Conservation (phyloP, 1,140 invertebrate genomes). For the Macrobrachium rosenbergii region DNA sequence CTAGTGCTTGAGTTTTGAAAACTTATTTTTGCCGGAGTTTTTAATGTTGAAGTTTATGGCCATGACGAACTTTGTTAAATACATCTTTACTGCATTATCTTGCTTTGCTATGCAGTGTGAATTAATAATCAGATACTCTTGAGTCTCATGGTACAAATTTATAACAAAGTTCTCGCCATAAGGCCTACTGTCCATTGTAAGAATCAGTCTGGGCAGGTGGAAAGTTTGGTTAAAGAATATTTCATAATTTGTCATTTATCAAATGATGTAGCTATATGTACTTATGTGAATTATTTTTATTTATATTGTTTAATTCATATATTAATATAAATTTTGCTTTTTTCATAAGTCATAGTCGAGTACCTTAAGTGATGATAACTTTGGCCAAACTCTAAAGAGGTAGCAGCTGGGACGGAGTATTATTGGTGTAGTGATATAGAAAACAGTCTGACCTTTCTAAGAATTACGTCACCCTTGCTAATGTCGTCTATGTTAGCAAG, state of each 20-base stretch:
- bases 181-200: slow-evolving; percentile 37
- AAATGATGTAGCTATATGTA: neutral
- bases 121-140: no score
- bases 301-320: neutral
- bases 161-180: no score
- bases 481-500: no score
- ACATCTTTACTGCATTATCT: no score
- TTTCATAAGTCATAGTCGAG: neutral
- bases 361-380: no score
- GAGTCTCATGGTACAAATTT: no score
- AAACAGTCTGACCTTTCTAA: slow-evolving; percentile 1
- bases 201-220: slow-evolving; percentile 25
- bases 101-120: no score
- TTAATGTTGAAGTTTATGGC: no score
- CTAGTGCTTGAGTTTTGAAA: neutral
- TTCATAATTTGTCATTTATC: no score
- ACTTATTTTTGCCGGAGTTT: neutral
- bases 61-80: no score
- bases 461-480: no score
- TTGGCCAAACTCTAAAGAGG: slow-evolving; percentile 16
- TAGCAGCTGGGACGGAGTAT: slow-evolving; percentile 42
- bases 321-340: slow-evolving; percentile 6
- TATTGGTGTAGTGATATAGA: slow-evolving; percentile 22
- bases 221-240: slow-evolving; percentile 26
- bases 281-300: neutral